Evolutionary conservation across 2,797 vertebrate genomes (phyloP), one percentile per base, ranked within the genome.

Genomic region (Crocodylus rhombifer): DNA sequence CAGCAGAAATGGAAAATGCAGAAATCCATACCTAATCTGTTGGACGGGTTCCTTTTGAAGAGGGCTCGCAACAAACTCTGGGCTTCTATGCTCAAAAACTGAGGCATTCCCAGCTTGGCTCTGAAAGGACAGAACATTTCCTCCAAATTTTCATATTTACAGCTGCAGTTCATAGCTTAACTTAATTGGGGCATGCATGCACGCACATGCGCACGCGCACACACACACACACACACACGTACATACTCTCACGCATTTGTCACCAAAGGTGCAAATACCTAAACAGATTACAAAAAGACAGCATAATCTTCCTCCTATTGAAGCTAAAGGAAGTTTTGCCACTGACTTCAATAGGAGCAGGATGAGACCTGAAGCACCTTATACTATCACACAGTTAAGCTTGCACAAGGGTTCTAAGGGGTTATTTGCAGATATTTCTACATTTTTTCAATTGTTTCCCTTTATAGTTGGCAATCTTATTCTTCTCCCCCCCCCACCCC

Each of bases 31-130:
- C 99, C 99, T 73, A 99, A 98, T 96, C 99, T 98, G 98, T 99
- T 99, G 95, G 98, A 97, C 13, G 99, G 99, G 94, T 99, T 99
- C 97, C 99, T 98, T 97, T 99, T 99, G 98, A 99, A 99, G 91
- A 99, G 99, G 1, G 99, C 99, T 96, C 99, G 97, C 85, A 99
- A 97, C 96, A 99, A 98, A 97, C 99, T 99, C 97, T 99, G 99
- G 11, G 99, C 99, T 97, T 99, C 99, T 95, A 95, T 82, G 87
- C 99, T 99, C 95, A 99, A 97, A 95, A 99, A 99, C 96, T 99
- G 99, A 0, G 99, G 99, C 99, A 99, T 99, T 84, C 99, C 99
- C 94, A 99, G 98, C 97, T 99, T 99, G 87, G 99, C 99, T 97
- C 99, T 99, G 97, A 60, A 97, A 97, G 91, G 96, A 85, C 77